A percentile compares a stretch with the other conserved stretches of the same genome.
Evolutionary conservation across 2,797 vertebrate species (phyloP).

Genomic region (Esox lucius): DNA sequence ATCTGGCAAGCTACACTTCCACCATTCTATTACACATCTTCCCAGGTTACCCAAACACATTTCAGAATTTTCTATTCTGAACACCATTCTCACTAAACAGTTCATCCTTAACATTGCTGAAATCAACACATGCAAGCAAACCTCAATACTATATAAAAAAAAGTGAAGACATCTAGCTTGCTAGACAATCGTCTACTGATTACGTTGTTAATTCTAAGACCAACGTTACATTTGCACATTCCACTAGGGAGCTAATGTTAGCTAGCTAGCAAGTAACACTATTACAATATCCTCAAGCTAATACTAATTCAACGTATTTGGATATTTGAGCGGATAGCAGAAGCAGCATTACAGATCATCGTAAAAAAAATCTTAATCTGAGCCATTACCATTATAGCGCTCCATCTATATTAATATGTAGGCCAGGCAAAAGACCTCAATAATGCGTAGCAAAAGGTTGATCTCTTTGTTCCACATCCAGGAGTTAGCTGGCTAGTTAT

Average conservation of each 20-base stretch:
- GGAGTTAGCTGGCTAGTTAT: background rate
- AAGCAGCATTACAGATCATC: background rate
- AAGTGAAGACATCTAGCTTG: background rate
- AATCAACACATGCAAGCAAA: background rate
- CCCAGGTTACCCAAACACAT: background rate
- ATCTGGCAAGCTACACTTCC: background rate
- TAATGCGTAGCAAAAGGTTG: background rate
- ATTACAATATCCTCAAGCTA: background rate
- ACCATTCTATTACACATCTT: background rate
- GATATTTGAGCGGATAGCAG: background rate
- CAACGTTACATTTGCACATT: background rate
- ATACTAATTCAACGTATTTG: background rate
- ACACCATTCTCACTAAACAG: background rate
- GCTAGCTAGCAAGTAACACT: background rate
- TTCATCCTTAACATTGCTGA: background rate
- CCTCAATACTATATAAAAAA: background rate
- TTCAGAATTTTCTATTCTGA: background rate
- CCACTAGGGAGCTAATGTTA: background rate
- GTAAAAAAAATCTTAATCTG: background rate
- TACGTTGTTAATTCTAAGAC: background rate
- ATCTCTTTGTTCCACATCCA: constrained; percentile 1
- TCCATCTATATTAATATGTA: background rate
- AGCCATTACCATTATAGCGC: background rate
- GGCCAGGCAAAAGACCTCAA: background rate
- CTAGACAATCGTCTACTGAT: background rate